phyloP scores from a whole-genome alignment of 2,797 vertebrate genomes.

The Glossophaga mutica region DNA sequence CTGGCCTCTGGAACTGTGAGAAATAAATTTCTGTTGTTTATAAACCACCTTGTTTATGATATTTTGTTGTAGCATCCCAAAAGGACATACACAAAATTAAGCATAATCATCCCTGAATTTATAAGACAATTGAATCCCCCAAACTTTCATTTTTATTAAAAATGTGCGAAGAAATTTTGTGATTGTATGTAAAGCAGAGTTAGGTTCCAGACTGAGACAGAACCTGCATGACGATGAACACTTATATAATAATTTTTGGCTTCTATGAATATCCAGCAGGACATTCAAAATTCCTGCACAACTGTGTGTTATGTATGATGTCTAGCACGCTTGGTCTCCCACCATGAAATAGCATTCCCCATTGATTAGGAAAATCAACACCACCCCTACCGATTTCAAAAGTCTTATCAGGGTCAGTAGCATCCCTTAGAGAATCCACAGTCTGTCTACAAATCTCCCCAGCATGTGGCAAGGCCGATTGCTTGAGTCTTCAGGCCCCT shows the following conservation, averaged over 20 bases:
- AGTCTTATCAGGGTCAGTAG: neutral
- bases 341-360: neutral
- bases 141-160: neutral
- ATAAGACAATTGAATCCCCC: neutral
- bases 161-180: neutral
- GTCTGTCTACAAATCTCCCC: neutral
- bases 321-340: neutral
- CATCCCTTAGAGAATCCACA: neutral
- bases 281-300: neutral
- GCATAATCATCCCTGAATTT: neutral
- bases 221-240: neutral
- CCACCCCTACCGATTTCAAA: neutral
- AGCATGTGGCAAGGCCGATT: neutral
- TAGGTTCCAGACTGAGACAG: neutral
- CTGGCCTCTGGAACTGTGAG: no score
- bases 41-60: no score
- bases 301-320: no score
- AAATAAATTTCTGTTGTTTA: no score
- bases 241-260: neutral
- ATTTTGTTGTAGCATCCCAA: neutral
- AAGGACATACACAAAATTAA: neutral
- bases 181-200: neutral
- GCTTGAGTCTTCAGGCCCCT: neutral
- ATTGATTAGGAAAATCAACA: neutral
- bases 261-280: neutral